These are phyloP conservation scores for Acrossocheilus fasciatus DNA, from an alignment of 2,797 vertebrate species.

Conservation along the genomic window DNA sequence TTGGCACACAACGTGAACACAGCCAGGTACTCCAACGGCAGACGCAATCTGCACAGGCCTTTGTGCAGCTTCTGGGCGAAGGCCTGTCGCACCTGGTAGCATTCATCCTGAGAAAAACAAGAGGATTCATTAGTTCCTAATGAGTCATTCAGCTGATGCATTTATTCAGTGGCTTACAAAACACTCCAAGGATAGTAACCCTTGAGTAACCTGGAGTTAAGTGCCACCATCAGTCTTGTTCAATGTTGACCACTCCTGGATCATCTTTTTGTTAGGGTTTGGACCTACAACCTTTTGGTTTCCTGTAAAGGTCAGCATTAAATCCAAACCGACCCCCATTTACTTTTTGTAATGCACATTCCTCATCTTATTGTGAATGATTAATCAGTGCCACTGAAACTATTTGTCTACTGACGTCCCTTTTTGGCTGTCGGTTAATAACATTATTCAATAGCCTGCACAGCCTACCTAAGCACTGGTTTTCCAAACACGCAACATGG, in stretches of 20 bases:
- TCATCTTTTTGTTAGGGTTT: neutral
- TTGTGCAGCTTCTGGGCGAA: slow-evolving; percentile 98
- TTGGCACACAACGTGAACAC: slow-evolving; percentile 97
- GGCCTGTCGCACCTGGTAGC: slow-evolving; percentile 96
- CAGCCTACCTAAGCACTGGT: neutral
- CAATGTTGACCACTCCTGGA: neutral
- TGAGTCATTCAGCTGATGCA: neutral
- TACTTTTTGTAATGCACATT: too few relatives aligned
- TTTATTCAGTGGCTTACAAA: neutral
- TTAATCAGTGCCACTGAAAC: neutral
- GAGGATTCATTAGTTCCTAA: neutral
- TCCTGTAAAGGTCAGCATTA: neutral
- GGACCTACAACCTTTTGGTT: neutral
- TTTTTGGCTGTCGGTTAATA: neutral
- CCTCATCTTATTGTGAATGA: neutral
- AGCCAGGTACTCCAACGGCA: slow-evolving; percentile 97
- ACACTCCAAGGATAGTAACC: neutral
- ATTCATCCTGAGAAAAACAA: slow-evolving; percentile 86
- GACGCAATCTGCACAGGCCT: slow-evolving; percentile 91
- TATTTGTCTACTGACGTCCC: neutral
- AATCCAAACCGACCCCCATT: neutral
- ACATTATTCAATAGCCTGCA: neutral
- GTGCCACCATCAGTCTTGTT: too few relatives aligned
- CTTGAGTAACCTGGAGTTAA: neutral
- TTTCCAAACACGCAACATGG: neutral